Conservation (phyloP, 2,797 vertebrate genomes). For the Gastrophryne carolinensis region DNA sequence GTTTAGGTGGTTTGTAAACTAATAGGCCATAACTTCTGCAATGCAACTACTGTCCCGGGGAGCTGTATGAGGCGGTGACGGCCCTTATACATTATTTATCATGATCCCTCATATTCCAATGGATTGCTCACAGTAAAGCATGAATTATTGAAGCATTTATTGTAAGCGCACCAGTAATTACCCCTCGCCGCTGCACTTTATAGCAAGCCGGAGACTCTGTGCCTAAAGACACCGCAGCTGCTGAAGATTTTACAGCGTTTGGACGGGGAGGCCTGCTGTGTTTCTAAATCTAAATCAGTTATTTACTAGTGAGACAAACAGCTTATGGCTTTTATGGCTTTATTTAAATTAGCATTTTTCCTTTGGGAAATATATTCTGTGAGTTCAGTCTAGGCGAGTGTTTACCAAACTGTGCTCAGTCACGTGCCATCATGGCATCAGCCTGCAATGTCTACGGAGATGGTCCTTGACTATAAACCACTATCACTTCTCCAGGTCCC, state of each 20-base stretch:
- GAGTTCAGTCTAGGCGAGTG: no score
- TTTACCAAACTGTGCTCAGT: no score
- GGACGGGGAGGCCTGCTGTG: background rate
- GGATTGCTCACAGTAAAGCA: conserved; percentile 26
- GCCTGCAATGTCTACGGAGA: no score
- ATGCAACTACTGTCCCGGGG: background rate
- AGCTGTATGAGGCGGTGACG: background rate
- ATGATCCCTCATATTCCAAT: conserved; percentile 29
- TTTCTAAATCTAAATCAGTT: background rate
- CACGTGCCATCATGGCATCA: no score
- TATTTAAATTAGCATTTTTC: background rate
- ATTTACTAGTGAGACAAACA: background rate
- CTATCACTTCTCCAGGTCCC: no score
- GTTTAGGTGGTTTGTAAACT: conserved; percentile 9
- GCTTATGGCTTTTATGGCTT: background rate
- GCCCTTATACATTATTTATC: conserved; percentile 36
- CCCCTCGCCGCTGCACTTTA: background rate
- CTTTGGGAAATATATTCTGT: no score
- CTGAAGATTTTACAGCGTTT: background rate
- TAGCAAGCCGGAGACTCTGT: background rate
- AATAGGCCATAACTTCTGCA: background rate
- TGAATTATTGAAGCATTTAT: conserved; percentile 38
- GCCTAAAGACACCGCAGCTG: background rate
- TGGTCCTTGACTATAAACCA: no score
- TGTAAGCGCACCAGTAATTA: conserved; percentile 26